Conservation (phyloP, 2,888 invertebrate genomes). For the Apamea sordens region DNA sequence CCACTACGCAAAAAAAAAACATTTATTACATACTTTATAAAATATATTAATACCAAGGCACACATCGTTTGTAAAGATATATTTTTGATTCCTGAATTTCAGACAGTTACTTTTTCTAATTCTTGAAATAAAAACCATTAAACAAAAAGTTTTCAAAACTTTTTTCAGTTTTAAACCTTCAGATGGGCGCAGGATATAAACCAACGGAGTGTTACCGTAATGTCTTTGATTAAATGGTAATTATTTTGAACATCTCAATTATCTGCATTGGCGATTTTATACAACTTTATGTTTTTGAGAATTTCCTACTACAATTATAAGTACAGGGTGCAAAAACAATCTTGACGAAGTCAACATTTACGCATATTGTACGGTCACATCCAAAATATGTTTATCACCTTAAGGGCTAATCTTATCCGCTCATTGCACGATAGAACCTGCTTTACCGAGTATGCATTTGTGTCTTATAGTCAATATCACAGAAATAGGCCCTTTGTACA, state of each 20-base stretch:
- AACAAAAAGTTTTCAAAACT: constrained; percentile 42
- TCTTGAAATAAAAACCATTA: neutral
- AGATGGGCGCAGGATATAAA: constrained; percentile 46
- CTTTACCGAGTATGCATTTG: neutral
- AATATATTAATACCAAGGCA: neutral
- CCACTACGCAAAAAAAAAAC: neutral
- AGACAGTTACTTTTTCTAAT: neutral
- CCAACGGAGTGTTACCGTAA: constrained; percentile 53
- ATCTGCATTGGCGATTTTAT: constrained; percentile 61
- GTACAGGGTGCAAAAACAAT: neutral
- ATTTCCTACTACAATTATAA: neutral
- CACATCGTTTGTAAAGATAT: neutral
- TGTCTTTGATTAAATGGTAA: constrained; percentile 67
- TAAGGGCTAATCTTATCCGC: neutral
- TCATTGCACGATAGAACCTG: neutral
- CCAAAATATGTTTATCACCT: neutral
- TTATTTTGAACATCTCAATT: constrained; percentile 48
- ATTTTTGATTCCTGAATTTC: neutral
- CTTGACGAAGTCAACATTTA: neutral
- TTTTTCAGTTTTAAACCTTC: constrained; percentile 53
- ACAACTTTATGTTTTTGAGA: neutral
- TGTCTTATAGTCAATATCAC: neutral
- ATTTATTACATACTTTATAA: neutral
- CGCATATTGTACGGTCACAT: too few relatives aligned
- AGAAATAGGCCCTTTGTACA: too few relatives aligned